Evolutionary conservation across 2,888 invertebrate genomes (phyloP).

Genomic region (Sarcophaga subvicina): DNA sequence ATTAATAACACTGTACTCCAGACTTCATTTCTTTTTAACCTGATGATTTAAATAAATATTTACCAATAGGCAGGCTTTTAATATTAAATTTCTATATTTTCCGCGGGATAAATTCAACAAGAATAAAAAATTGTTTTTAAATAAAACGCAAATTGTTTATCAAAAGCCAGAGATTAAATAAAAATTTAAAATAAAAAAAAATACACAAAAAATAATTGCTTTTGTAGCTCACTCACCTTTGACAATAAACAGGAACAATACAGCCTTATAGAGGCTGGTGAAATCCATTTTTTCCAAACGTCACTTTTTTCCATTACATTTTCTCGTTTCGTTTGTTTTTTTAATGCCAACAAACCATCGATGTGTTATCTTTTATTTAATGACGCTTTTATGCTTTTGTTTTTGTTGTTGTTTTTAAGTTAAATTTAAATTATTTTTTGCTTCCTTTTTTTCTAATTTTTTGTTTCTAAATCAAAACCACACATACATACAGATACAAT

Average conservation of each 20-base stretch:
- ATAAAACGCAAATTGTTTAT: too few species aligned
- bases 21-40: too few species aligned
- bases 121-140: too few species aligned
- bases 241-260: constrained; percentile 81
- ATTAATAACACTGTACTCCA: too few species aligned
- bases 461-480: too few species aligned
- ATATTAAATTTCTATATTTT: too few species aligned
- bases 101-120: too few species aligned
- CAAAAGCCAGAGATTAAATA: too few species aligned
- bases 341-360: background rate
- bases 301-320: constrained; percentile 82
- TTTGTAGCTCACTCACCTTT: constrained; percentile 80
- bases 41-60: too few species aligned
- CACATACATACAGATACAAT: too few species aligned
- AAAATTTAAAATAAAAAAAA: background rate
- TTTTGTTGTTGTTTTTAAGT: constrained; percentile 26
- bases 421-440: constrained; percentile 8
- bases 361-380: constrained; percentile 19
- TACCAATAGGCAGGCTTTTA: too few species aligned
- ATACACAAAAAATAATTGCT: background rate
- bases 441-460: background rate
- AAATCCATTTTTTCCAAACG: constrained; percentile 82
- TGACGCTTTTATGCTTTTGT: constrained; percentile 44
- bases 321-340: constrained; percentile 70
- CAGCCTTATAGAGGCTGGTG: constrained; percentile 82